Evolutionary conservation across 2,888 invertebrate species (phyloP), one percentile per base, ranked within the genome.

Genomic region (Watsonalla binaria): DNA sequence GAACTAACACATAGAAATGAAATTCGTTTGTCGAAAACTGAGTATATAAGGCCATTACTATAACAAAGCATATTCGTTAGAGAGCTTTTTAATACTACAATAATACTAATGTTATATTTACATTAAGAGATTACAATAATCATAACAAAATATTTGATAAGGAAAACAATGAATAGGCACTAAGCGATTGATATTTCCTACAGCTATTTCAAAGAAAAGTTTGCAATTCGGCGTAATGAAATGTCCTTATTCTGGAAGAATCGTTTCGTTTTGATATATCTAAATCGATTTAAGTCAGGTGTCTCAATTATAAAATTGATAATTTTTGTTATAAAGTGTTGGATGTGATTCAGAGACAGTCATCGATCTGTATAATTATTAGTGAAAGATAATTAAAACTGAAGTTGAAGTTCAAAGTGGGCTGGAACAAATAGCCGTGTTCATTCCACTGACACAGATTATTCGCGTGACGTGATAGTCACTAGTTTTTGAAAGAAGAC

Each of bases 11-110:
- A 24, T 24, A 24, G 24, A 24, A 24, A 24, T 24, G 24, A 24
- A 24, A 24, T 24, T 24, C 24, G 24, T 24, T 24, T 24, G 24
- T 2, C 24, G n/a, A 24, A 37, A 37, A 5, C 45, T 51, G 46
- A 53, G 45, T 55, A 51, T 33, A 47, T 35, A 14, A 34, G 35
- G 56, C 51, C 56, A 48, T 49, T 51, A 54, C 35, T 53, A 42
- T n/a, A 48, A 52, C 54, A 54, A 48, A 61, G 58, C 59, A 63
- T 56, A 59, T 66, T 66, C 66, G 61, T 62, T 67, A 69, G 67
- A 72, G 67, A 71, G 70, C 68, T 64, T 62, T 35, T 37, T 37
- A 37, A 49, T 13, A 49, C 11, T 11, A 42, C 42, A 42, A 8
- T 5, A 42, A 8, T 5, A 11, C 5, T 11, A 42, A 42, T 11